A percentile compares a stretch with the other conserved stretches of the same genome.
Evolutionary conservation across 2,888 invertebrate species (phyloP).

Genomic region (Platerodrilus igneus): DNA sequence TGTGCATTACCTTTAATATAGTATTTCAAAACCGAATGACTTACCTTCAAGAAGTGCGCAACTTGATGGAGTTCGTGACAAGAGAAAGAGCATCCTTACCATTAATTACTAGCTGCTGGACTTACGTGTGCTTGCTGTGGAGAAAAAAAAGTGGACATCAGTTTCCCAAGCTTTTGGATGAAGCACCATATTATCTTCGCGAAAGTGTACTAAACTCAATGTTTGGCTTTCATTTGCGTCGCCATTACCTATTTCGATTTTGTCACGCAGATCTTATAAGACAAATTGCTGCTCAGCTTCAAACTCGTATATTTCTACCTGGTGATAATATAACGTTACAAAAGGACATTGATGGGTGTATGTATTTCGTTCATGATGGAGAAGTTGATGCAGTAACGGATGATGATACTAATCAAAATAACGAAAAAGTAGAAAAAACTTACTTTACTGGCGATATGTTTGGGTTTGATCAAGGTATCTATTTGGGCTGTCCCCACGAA

Average conservation of each 20-base stretch:
- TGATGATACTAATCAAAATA: conserved; percentile 23
- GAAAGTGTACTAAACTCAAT: conserved; percentile 32
- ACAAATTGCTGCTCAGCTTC: conserved; percentile 29
- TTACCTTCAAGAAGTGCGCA: conserved; percentile 17
- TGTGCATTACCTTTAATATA: conserved; percentile 15
- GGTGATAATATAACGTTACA: conserved; percentile 30
- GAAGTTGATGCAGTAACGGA: conserved; percentile 26
- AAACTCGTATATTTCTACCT: conserved; percentile 27
- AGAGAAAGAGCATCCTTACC: conserved; percentile 7
- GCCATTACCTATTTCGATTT: conserved; percentile 26
- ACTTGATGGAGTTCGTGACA: conserved; percentile 14
- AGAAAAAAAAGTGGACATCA: conserved; percentile 16
- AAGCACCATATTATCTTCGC: conserved; percentile 32
- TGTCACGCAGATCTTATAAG: conserved; percentile 33
- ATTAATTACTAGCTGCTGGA: conserved; percentile 2
- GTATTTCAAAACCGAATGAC: conserved; percentile 10
- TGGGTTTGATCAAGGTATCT: conserved; percentile 30
- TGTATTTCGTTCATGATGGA: conserved; percentile 36
- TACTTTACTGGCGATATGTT: conserved; percentile 24
- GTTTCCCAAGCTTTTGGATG: conserved; percentile 23
- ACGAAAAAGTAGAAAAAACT: conserved; percentile 23
- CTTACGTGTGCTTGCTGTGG: conserved; percentile 24
- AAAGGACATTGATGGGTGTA: conserved; percentile 31
- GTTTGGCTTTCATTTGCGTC: conserved; percentile 31
- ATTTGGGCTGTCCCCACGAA: conserved; percentile 23